Base-by-base conservation (phyloP, 2,888 invertebrate genomes). In the Actias luna region DNA sequence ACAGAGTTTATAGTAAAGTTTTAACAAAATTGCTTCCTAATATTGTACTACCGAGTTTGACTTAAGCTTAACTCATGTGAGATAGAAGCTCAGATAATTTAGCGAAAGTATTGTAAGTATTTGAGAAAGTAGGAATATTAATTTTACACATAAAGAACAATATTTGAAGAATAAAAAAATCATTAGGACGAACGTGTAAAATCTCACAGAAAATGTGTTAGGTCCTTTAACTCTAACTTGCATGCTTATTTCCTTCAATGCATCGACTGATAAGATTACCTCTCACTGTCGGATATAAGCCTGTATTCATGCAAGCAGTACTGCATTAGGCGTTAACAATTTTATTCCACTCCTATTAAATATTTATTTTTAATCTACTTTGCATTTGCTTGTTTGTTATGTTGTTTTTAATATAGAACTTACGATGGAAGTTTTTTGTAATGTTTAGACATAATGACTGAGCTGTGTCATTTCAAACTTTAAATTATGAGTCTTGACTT, bases 181-280 rank as follows among this genome's bases (percentile, higher is more conserved):
- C n/a, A n/a, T 50, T 12, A 4, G 1, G 25, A 50, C 46, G 10
- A 25, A 25, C 2, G 18, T 42, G 18, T 42, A 16, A 22, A 50
- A 12, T 25, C 12, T 22, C 10, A 50, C 25, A 25, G 8, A 25
- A 5, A 64, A 66, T 75, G 67, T 71, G 33, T 16, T 59, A 52
- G 46, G 8, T 12, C 50, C 67, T 62, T 75, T 65, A 75, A 29
- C 33, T 22, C 58, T 65, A 69, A 65, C 65, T 64, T 67, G 64
- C 69, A 70, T 64, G 64, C 69, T 71, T 76, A 76, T 75, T 70
- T 67, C 71, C 33, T 39, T 46, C 59, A 58, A 66, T 70, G 77
- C 72, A 70, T 22, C 60, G 58, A 50, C 59, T 60, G 66, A 67
- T 67, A 65, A 65, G 61, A 62, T 60, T 61, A 62, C 64, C 59